Conservation (phyloP, 2,888 invertebrate species). For the Coenonympha arcania region DNA sequence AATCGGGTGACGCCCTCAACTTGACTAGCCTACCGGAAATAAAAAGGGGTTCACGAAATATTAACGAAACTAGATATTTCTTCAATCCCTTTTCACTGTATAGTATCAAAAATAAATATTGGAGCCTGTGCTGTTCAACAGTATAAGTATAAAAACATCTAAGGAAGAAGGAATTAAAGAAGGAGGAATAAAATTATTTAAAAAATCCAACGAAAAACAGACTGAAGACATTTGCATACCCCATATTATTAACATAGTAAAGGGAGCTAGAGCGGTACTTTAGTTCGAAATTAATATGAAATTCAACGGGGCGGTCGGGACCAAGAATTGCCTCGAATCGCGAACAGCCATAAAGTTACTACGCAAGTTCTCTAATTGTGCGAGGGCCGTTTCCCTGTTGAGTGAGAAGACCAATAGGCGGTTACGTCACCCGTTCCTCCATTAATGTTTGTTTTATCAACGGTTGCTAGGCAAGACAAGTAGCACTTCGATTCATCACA, state of each 20-base stretch:
- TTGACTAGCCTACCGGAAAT: slow-evolving; percentile 55
- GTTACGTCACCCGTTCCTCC: slow-evolving; percentile 30
- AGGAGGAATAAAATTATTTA: too few species aligned
- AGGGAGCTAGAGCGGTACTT: background rate
- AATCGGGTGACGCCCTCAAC: slow-evolving; percentile 63
- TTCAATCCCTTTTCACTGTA: too few species aligned
- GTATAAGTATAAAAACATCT: too few species aligned
- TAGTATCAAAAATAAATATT: too few species aligned
- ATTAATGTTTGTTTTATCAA: slow-evolving; percentile 23
- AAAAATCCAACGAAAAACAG: background rate
- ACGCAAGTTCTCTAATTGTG: slow-evolving; percentile 33
- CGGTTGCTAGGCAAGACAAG: slow-evolving; percentile 19
- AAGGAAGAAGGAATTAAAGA: too few species aligned
- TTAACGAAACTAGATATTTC: slow-evolving; percentile 7
- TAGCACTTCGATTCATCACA: slow-evolving; percentile 10
- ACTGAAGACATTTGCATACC: background rate
- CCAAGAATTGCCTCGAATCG: background rate
- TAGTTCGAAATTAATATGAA: slow-evolving; percentile 14
- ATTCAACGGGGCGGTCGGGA: slow-evolving; percentile 1
- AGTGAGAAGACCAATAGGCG: slow-evolving; percentile 25
- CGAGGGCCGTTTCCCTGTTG: slow-evolving; percentile 31
- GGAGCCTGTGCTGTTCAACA: too few species aligned
- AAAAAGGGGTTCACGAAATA: slow-evolving; percentile 40
- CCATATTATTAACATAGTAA: background rate
- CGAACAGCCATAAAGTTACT: slow-evolving; percentile 22